Conservation (phyloP, 1,140 invertebrate genomes). For the Drosophila sulfurigaster region DNA sequence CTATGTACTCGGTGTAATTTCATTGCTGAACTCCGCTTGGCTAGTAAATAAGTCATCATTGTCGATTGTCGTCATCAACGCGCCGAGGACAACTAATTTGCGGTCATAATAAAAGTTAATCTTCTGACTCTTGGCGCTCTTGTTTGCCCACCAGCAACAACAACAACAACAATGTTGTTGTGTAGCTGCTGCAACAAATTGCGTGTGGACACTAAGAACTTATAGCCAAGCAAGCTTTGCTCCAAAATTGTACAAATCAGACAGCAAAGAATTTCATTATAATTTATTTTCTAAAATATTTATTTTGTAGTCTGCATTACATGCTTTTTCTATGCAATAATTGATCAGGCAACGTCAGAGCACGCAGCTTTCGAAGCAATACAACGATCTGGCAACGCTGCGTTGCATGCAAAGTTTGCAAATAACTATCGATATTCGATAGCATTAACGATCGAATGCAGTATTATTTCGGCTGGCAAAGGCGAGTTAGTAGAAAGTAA, state of each 20-base stretch:
- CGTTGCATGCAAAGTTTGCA: no score
- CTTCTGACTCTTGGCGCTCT: constrained; percentile 70
- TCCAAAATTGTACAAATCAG: background rate
- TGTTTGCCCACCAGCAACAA: constrained; percentile 19
- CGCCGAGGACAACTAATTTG: constrained; percentile 84
- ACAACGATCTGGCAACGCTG: no score
- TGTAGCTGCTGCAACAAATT: constrained; percentile 52
- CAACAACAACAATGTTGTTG: background rate
- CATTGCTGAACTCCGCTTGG: constrained; percentile 4
- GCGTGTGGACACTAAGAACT: constrained; percentile 38
- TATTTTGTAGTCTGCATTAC: no score
- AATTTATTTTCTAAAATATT: no score
- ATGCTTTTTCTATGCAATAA: no score
- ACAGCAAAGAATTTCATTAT: background rate
- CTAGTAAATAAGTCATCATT: constrained; percentile 82
- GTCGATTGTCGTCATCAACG: constrained; percentile 82
- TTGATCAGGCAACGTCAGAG: no score
- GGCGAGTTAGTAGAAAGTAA: no score
- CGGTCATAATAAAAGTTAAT: constrained; percentile 85
- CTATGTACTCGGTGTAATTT: constrained; percentile 34
- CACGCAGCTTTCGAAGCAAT: no score
- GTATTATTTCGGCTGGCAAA: no score
- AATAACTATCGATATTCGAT: no score
- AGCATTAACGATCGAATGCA: no score
- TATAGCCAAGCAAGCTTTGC: background rate